Conservation (phyloP, 2,797 vertebrate genomes). For the Sarcoramphus papa region DNA sequence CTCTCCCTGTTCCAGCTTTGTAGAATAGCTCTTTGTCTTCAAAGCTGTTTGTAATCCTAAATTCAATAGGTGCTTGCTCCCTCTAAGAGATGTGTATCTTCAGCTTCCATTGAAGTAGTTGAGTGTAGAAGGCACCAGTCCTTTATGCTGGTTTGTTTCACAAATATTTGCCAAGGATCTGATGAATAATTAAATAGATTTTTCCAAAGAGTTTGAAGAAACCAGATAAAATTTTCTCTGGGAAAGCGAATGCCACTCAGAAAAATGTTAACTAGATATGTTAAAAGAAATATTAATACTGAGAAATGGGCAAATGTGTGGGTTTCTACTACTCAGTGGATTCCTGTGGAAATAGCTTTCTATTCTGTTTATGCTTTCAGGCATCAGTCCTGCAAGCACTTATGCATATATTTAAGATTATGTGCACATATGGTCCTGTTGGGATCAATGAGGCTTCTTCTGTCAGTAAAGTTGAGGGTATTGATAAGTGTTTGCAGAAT, state of each 20-base stretch:
- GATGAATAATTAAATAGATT: slow-evolving; percentile 28
- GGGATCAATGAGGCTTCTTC: slow-evolving; percentile 56
- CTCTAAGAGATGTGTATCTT: slow-evolving; percentile 11
- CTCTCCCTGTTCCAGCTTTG: background rate
- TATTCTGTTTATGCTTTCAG: slow-evolving; percentile 47
- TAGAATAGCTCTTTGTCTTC: slow-evolving; percentile 16
- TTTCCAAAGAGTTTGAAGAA: slow-evolving; percentile 44
- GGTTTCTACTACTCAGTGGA: slow-evolving; percentile 6
- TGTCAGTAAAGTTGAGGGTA: slow-evolving; percentile 51
- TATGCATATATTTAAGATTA: slow-evolving; percentile 58
- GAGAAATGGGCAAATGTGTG: slow-evolving; percentile 1
- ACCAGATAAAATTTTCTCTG: slow-evolving; percentile 54
- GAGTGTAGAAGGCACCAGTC: background rate
- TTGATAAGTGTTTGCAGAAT: slow-evolving; percentile 67
- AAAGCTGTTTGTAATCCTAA: slow-evolving; percentile 17
- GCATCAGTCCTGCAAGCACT: slow-evolving; percentile 32
- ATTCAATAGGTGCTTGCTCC: slow-evolving; percentile 37
- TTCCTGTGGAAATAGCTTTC: slow-evolving; percentile 30
- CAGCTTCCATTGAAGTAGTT: slow-evolving; percentile 1
- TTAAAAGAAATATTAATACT: slow-evolving; percentile 47
- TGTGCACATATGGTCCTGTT: slow-evolving; percentile 39
- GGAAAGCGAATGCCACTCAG: slow-evolving; percentile 37
- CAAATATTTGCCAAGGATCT: slow-evolving; percentile 43
- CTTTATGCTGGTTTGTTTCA: slow-evolving; percentile 41
- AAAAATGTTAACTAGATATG: slow-evolving; percentile 24